A percentile compares a stretch with the other conserved stretches of the same genome.
phyloP scores from a whole-genome alignment of 2,113 vertebrate genomes.

The Canis aureus region DNA sequence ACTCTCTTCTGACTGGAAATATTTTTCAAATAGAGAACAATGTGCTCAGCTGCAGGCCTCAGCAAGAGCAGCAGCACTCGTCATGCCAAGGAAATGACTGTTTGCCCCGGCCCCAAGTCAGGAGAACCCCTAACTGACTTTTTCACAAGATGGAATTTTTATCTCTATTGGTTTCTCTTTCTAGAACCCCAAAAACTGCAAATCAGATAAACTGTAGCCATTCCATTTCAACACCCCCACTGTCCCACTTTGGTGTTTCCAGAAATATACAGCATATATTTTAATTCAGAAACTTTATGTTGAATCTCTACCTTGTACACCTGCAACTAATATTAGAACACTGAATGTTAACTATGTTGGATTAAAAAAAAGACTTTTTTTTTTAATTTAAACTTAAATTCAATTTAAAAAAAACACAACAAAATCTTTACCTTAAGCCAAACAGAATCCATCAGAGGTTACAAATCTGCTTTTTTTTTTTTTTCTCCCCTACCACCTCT shows the following conservation, averaged over 20 bases:
- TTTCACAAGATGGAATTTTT: background rate
- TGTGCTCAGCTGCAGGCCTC: background rate
- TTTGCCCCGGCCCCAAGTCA: background rate
- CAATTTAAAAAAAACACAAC: background rate
- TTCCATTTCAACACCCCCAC: background rate
- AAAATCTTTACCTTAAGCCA: background rate
- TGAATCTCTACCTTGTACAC: background rate
- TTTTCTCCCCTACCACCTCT: background rate
- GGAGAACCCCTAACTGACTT: background rate
- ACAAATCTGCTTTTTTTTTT: background rate
- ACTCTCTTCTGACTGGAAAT: constrained; percentile 67
- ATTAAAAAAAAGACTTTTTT: no score
- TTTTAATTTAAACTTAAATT: no score
- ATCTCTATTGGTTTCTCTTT: background rate
- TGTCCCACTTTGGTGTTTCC: background rate
- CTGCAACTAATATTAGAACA: background rate
- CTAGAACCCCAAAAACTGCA: background rate
- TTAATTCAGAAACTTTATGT: background rate
- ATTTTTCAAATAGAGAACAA: constrained; percentile 45
- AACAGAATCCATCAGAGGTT: background rate
- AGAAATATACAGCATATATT: background rate
- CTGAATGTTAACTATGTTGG: background rate
- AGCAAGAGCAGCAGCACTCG: background rate
- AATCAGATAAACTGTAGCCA: background rate
- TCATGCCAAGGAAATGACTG: background rate